phyloP scores from a whole-genome alignment of 2,888 invertebrate species.

The Lamproptera curius region DNA sequence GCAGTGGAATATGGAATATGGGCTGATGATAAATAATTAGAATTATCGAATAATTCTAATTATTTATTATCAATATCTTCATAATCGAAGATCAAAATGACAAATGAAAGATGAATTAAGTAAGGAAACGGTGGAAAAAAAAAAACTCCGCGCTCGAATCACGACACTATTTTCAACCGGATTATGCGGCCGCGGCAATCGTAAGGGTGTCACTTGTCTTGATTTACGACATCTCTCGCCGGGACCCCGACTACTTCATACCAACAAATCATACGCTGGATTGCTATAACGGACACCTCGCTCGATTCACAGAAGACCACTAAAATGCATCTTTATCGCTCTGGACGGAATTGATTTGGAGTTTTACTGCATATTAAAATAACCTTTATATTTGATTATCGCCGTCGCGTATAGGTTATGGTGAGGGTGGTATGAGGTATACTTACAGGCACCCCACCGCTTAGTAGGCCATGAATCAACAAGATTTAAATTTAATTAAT shows the following conservation, averaged over 20 bases:
- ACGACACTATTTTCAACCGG: conserved; percentile 49
- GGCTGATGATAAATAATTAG: too few species aligned
- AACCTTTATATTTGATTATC: conserved; percentile 66
- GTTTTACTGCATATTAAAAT: conserved; percentile 75
- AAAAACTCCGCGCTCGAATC: conserved; percentile 30
- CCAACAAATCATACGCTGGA: conserved; percentile 60
- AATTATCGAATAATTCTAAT: too few species aligned
- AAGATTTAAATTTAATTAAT: conserved; percentile 57
- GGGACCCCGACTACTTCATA: conserved; percentile 56
- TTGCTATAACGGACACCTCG: conserved; percentile 38
- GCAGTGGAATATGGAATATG: too few species aligned
- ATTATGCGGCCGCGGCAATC: conserved; percentile 54
- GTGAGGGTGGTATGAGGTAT: conserved; percentile 27
- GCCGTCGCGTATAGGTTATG: conserved; percentile 42
- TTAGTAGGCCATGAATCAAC: conserved; percentile 54
- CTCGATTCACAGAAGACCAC: conserved; percentile 58
- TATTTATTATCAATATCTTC: conserved; percentile 26
- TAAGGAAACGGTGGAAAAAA: conserved; percentile 9
- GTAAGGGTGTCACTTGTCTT: conserved; percentile 54
- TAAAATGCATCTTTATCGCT: conserved; percentile 60
- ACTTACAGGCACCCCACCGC: conserved; percentile 49
- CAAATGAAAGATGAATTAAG: conserved; percentile 2
- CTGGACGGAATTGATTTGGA: conserved; percentile 68
- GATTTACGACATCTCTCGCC: conserved; percentile 68
- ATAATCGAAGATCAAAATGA: conserved; percentile 23